Percentiles rank a stretch among this genome's conserved stretches.
These are phyloP conservation scores for Drosophila neotestacea DNA, from an alignment of 2,888 invertebrate species.

Conservation along the genomic window DNA sequence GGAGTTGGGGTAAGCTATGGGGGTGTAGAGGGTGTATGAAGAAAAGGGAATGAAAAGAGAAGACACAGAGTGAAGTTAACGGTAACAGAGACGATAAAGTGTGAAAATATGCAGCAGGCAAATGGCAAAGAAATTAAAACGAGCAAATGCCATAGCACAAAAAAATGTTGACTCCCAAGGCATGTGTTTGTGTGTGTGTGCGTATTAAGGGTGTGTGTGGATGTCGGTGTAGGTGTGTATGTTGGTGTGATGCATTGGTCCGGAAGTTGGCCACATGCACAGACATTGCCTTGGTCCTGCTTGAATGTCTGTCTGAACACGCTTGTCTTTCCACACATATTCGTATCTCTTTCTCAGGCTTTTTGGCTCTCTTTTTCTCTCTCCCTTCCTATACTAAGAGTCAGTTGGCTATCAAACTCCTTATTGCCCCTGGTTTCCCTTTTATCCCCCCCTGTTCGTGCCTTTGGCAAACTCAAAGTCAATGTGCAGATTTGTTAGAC, in stretches of 20 bases:
- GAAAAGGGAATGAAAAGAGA: not conserved
- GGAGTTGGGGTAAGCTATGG: not conserved
- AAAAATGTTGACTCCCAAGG: slow-evolving; percentile 45
- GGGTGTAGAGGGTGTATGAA: not conserved
- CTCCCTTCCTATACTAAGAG: slow-evolving; percentile 54
- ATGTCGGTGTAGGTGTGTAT: slow-evolving; percentile 4
- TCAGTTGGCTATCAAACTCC: slow-evolving; percentile 18
- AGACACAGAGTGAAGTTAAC: not conserved
- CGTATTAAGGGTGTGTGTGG: slow-evolving; percentile 12
- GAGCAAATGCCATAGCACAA: slow-evolving; percentile 38
- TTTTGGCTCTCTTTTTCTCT: not conserved
- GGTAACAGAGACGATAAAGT: slow-evolving; percentile 59
- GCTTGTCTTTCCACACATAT: slow-evolving; percentile 22
- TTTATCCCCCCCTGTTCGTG: slow-evolving; percentile 14
- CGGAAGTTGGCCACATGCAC: slow-evolving; percentile 21
- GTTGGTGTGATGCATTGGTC: slow-evolving; percentile 3
- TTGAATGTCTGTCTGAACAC: slow-evolving; percentile 18
- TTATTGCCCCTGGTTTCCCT: not conserved
- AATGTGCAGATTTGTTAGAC: slow-evolving; percentile 50
- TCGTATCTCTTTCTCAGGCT: not conserved
- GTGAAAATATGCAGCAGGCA: slow-evolving; percentile 76
- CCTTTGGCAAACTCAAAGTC: slow-evolving; percentile 34
- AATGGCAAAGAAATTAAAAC: slow-evolving; percentile 77
- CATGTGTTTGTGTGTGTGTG: slow-evolving; percentile 17
- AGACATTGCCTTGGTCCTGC: slow-evolving; percentile 27